Base-by-base conservation (phyloP, 1,140 invertebrate species). In the Apis mellifera region DNA sequence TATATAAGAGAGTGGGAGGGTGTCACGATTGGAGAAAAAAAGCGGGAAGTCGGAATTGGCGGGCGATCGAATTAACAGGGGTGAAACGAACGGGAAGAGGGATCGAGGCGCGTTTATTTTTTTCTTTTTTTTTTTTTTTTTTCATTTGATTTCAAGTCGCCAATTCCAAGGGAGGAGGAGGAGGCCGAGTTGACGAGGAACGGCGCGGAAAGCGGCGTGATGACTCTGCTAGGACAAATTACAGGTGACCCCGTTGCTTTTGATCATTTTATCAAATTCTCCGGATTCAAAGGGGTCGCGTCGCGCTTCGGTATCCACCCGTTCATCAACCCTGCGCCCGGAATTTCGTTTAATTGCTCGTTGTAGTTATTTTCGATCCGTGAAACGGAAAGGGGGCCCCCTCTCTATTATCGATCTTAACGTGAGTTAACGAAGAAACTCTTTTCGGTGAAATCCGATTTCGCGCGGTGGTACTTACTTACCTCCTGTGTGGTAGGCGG, bases 41-140 rank as follows among this genome's bases (percentile, higher is more conserved):
- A 26, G 26, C 13, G 26, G 17, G 52, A 72, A 4, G 59, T 74
- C 42, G 59, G 15, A 62, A 62, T 62, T 65, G 52, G n/a, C 55
- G 19, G 68, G 71, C 78, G 59, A 80, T 74, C 59, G 59, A 26
- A 13, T 55, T 66, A 69, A 55, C 52, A 21, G 26, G 32, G n/a
- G 42, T 54, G n/a, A 60, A 76, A 76, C 79, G 72, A 32, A 71
- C 60, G 23, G 60, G 13, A 26, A 57, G 80, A 74, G 21, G 19
- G 62, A 86, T 86, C 60, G 81, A 80, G 26, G 8, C 5, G 17
- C 80, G 86, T 66, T 87, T 87, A 55, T 69, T 57, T 82, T 60
- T 42, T 42, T 7, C 2, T 0, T 42, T 42, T 42, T 42, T 7
- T 42, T 42, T 42, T 42, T 7, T 42, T 42, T 42, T 42, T 77